A percentile compares a stretch with the other conserved stretches of the same genome.
phyloP scores from a whole-genome alignment of 2,888 invertebrate species.

The Clanis bilineata region DNA sequence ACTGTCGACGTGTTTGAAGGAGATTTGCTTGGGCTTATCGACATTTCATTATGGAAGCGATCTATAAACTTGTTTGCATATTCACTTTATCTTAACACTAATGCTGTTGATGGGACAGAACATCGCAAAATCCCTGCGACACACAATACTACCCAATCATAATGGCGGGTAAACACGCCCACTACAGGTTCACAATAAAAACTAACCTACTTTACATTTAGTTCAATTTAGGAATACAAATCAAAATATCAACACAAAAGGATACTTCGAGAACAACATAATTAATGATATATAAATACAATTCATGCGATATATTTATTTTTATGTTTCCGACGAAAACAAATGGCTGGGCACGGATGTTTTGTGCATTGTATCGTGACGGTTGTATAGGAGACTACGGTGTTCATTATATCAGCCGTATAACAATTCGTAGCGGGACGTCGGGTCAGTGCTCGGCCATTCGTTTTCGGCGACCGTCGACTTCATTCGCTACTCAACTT shows the following conservation, averaged over 20 bases:
- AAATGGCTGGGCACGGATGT: background rate
- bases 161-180: slow-evolving; percentile 31
- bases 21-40: background rate
- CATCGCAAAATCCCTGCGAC: slow-evolving; percentile 30
- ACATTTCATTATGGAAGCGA: background rate
- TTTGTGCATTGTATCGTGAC: background rate
- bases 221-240: slow-evolving; percentile 62
- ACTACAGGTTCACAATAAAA: slow-evolving; percentile 35
- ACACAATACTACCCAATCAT: slow-evolving; percentile 46
- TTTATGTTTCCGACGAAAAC: background rate
- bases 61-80: background rate
- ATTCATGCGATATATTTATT: background rate
- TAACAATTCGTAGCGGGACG: background rate
- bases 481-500: background rate
- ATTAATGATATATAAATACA: slow-evolving; percentile 22
- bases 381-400: background rate
- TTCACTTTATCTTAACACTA: slow-evolving; percentile 2
- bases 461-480: slow-evolving; percentile 15
- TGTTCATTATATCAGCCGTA: background rate
- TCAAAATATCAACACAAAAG: slow-evolving; percentile 55
- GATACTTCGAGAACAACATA: slow-evolving; percentile 38
- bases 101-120: slow-evolving; percentile 17
- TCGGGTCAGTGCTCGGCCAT: background rate
- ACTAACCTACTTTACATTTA: slow-evolving; percentile 63
- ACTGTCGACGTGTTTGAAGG: background rate